A percentile compares a stretch with the other conserved stretches of the same genome.
These are phyloP conservation scores for Hofmannophila pseudospretella DNA, from an alignment of 2,888 invertebrate species.

Conservation along the genomic window DNA sequence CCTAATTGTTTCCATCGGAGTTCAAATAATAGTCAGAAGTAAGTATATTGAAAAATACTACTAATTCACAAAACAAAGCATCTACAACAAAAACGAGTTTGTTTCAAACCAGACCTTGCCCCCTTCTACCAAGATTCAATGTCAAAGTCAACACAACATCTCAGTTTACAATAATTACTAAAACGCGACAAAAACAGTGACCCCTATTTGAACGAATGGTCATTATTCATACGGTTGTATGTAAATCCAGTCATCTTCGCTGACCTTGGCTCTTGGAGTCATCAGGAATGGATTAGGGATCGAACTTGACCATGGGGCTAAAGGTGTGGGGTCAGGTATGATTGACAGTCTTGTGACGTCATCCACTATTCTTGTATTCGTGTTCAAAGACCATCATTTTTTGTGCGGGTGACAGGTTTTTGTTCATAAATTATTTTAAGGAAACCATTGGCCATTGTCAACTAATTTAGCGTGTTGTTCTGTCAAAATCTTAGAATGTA, in stretches of 20 bases:
- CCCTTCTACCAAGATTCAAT: not conserved
- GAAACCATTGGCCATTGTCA: not conserved
- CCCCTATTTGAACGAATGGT: constrained; percentile 46
- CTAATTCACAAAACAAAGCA: no score
- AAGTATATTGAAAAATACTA: no score
- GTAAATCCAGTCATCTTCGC: constrained; percentile 44
- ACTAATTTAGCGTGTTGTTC: not conserved
- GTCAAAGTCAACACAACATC: constrained; percentile 1
- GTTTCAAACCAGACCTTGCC: not conserved
- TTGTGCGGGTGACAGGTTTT: constrained; percentile 6
- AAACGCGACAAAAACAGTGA: constrained; percentile 52
- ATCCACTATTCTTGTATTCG: constrained; percentile 23
- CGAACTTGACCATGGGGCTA: constrained; percentile 69
- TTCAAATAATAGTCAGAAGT: no score
- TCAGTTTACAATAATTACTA: constrained; percentile 24
- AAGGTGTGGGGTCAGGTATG: constrained; percentile 44
- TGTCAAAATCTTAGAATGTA: no score
- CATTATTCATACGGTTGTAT: constrained; percentile 66
- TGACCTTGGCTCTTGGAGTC: constrained; percentile 47
- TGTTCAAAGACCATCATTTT: constrained; percentile 18
- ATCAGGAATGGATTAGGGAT: constrained; percentile 63
- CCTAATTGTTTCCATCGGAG: no score
- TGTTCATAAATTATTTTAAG: no score
- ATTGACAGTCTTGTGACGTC: constrained; percentile 46
- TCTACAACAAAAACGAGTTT: no score